Base-by-base conservation (phyloP, 2,888 invertebrate species). In the Psylliodes chrysocephalus region DNA sequence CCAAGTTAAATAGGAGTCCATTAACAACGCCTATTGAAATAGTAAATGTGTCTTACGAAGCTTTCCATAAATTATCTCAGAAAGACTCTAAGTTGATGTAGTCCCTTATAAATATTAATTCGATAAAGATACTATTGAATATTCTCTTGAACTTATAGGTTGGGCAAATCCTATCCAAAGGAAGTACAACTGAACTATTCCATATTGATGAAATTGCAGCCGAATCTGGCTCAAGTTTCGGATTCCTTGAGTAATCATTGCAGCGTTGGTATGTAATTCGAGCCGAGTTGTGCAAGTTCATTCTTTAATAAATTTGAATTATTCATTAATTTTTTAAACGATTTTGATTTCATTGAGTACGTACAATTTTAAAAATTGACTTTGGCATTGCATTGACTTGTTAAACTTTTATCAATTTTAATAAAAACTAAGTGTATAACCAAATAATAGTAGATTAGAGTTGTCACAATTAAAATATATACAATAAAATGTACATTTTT, bases 81-180 rank as follows among this genome's bases (percentile, higher is more conserved):
- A 22, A 47, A 46, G 25, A 14, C 22, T 15, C 6, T 10, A 10
- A 4, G n/a, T 4, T 35, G 10, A 14, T 22, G 47, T 49, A 12
- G 22, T 38, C 52, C 40, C 35, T 62, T 57, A 64, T 61, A 60
- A 64, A 67, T 61, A 64, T 67, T 67, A 57, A 67, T 59, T 57
- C 17, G 18, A 42, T 49, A 47, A 59, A 57, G 56, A 54, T 44
- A 44, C 51, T 54, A 44, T 49, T 60, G 56, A 56, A 66, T 60
- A 53, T 54, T 60, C 57, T 15, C 33, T 19, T 14, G 33, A 51
- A 44, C 51, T 59, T 54, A 49, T 49, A 19, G 47, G 47, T 54
- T 25, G 28, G 38, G 57, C 51, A 42, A 56, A 56, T 42, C 56
- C 38, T 22, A 17, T 40, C 15, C 15, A 7, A 17, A 54, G 46